Conservation (phyloP, 2,113 vertebrate species). For the Myrmecophaga tridactyla region DNA sequence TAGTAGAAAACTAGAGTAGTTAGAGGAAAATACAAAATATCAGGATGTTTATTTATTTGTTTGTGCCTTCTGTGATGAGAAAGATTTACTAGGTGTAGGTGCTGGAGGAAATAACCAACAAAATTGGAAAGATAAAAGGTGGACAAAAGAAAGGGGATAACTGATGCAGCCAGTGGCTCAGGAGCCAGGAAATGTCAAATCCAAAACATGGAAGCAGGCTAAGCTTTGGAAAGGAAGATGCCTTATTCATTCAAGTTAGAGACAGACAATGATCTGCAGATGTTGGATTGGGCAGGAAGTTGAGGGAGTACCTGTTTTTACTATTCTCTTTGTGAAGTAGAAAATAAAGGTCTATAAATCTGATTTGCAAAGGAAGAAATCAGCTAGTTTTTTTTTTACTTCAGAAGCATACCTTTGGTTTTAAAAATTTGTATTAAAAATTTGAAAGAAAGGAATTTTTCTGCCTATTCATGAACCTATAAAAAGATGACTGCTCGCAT, state of each 20-base stretch:
- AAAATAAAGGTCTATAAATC: background rate
- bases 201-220: background rate
- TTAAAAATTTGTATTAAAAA: constrained; percentile 39
- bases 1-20: background rate
- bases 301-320: background rate
- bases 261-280: background rate
- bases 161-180: background rate
- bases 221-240: background rate
- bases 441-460: background rate
- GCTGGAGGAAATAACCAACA: background rate
- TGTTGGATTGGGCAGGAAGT: background rate
- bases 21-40: background rate
- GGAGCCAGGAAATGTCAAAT: background rate
- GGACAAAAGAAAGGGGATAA: background rate
- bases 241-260: background rate
- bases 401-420: background rate
- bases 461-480: background rate
- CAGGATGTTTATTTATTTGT: background rate
- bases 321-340: background rate
- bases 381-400: background rate
- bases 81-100: background rate
- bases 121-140: background rate
- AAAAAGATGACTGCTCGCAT: background rate
- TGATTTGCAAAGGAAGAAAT: background rate
- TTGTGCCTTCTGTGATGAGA: background rate